These are phyloP conservation scores for Lycaena phlaeas DNA, from an alignment of 2,888 invertebrate species.

Conservation along the genomic window DNA sequence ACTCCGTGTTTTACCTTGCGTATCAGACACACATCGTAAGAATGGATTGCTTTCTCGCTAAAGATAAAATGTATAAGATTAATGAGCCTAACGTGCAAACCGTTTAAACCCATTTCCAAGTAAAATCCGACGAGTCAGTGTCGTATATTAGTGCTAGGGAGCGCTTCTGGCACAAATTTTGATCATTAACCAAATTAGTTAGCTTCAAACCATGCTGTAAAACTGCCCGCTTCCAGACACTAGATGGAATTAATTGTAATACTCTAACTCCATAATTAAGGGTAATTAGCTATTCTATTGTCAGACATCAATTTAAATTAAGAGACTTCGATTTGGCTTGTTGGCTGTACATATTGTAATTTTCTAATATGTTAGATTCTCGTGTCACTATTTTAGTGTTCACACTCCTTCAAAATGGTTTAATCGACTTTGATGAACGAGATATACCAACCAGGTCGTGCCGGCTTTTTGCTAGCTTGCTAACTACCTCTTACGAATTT, in stretches of 20 bases:
- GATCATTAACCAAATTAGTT: conserved; percentile 71
- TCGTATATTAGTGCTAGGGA: conserved; percentile 67
- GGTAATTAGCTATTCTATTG: too few relatives aligned
- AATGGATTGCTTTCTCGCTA: conserved; percentile 37
- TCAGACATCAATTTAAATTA: too few relatives aligned
- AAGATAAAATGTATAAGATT: conserved; percentile 69
- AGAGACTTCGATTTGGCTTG: too few relatives aligned
- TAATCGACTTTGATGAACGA: too few relatives aligned
- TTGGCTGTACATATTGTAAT: too few relatives aligned
- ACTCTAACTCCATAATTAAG: conserved; percentile 24
- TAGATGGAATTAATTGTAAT: conserved; percentile 48
- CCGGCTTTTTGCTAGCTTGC: too few relatives aligned
- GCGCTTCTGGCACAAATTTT: conserved; percentile 65
- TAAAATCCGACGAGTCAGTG: conserved; percentile 71
- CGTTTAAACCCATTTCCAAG: conserved; percentile 69
- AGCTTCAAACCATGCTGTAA: conserved; percentile 50
- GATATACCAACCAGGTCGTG: too few relatives aligned
- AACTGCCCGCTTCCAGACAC: conserved; percentile 40
- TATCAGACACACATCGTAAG: conserved; percentile 20
- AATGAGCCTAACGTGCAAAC: conserved; percentile 71
- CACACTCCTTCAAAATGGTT: too few relatives aligned
- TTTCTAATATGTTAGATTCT: too few relatives aligned
- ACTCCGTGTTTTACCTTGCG: conserved; percentile 12
- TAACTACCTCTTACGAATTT: too few relatives aligned
- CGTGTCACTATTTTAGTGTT: too few relatives aligned